phyloP scores from a whole-genome alignment of 2,113 vertebrate genomes.

The Ondatra zibethicus region DNA sequence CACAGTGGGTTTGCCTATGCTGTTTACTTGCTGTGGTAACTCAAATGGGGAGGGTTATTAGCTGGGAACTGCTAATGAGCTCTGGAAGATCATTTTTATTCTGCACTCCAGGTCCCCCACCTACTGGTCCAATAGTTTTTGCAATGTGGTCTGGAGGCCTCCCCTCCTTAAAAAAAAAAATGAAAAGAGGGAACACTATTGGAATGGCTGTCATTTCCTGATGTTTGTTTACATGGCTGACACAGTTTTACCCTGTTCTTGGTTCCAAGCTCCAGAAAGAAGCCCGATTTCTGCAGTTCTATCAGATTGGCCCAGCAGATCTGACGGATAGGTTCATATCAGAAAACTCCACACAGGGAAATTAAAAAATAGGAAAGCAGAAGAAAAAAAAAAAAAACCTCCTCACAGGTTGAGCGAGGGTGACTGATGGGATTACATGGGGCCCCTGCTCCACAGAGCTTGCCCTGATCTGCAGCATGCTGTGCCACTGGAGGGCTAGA shows the following conservation, averaged over 20 bases:
- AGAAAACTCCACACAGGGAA: neutral
- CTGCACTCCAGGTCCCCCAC: too few species aligned
- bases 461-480: fast-evolving
- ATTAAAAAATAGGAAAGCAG: neutral
- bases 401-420: neutral
- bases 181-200: neutral
- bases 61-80: neutral
- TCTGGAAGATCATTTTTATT: neutral
- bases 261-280: neutral
- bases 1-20: neutral
- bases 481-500: neutral
- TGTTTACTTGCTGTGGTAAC: neutral
- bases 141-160: neutral
- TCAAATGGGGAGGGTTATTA: neutral
- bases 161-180: neutral
- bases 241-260: neutral
- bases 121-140: neutral
- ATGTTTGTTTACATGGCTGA: neutral
- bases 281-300: neutral
- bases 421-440: neutral
- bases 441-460: neutral
- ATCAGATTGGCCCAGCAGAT: neutral
- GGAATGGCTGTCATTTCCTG: neutral
- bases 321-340: neutral
- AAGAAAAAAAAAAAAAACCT: neutral